Conservation (phyloP, 1,140 invertebrate genomes). For the Heliothis virescens region DNA sequence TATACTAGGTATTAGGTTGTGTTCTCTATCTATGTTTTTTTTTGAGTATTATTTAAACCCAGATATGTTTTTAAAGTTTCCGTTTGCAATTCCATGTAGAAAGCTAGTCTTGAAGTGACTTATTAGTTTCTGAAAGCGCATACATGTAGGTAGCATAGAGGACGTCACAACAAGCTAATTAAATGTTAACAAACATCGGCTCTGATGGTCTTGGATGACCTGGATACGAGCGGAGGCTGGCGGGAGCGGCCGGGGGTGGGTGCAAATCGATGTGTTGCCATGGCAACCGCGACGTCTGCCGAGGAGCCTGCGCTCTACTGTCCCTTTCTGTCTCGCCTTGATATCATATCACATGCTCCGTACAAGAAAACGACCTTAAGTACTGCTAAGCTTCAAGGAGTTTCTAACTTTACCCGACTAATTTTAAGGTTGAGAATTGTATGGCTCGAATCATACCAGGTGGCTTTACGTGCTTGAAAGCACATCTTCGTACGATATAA, state of each 20-base stretch:
- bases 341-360: conserved; percentile 78
- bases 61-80: too few species aligned
- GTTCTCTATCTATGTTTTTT: too few species aligned
- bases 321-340: conserved; percentile 80
- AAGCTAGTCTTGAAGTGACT: background rate
- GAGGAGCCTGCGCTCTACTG: conserved; percentile 85
- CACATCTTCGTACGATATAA: conserved; percentile 75
- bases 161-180: conserved; percentile 52
- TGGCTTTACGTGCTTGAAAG: conserved; percentile 50
- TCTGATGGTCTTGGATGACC: conserved; percentile 77
- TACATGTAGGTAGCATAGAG: background rate
- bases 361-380: conserved; percentile 49
- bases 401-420: conserved; percentile 18
- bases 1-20: too few species aligned
- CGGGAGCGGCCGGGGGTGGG: conserved; percentile 58
- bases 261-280: conserved; percentile 83
- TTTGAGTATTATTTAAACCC: too few species aligned
- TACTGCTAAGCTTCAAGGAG: background rate
- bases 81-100: too few species aligned
- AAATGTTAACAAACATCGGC: conserved; percentile 57
- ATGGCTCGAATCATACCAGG: background rate
- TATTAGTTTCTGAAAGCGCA: conserved; percentile 36
- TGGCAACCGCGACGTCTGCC: conserved; percentile 84
- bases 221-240: conserved; percentile 79
- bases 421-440: conserved; percentile 50